Evolutionary conservation across 2,888 invertebrate species (phyloP), one percentile per base, ranked within the genome.

Genomic region (Sericinus montela): DNA sequence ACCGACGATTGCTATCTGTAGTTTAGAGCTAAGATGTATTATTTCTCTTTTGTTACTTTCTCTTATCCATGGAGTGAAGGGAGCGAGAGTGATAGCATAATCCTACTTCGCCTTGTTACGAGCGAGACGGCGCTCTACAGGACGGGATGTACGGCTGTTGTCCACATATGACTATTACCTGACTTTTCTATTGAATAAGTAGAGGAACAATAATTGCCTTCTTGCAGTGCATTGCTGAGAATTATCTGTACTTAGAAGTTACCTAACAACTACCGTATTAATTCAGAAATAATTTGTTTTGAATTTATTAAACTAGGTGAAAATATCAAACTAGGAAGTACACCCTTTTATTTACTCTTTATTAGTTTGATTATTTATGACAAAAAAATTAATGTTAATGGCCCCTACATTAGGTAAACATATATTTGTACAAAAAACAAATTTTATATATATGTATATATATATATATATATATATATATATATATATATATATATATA

Each of bases 1-100:
- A 70, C 59, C 58, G 52, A 56, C 58, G 57, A 62, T 62, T 66
- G 59, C 67, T n/a, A n/a, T n/a, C n/a, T 67, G 65, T 69, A 63
- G 67, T 73, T 77, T 75, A 74, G 73, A 73, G 72, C 72, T 74
- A 72, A 73, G 75, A 77, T 78, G 67, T 77, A 72, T 77, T 84
- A 80, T 80, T 84, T 83, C 84, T 81, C 84, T 84, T 83, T 82
- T 80, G 86, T 84, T 85, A 88, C 88, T 88, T 88, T 88, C 88
- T 88, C 88, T 85, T 85, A 72, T 63, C 76, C 72, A 73, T 78
- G 65, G 67, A 87, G 87, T 88, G 87, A 87, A 87, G 82, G 86
- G 86, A 81, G 80, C 48, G 76, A 87, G 59, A 59, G 73, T 59
- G 83, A 86, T 57, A 57, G 73, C 51, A 55, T 62, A 65, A 76